Evolutionary conservation across 2,888 invertebrate genomes (phyloP).

Genomic region (Hecatera dysodea): DNA sequence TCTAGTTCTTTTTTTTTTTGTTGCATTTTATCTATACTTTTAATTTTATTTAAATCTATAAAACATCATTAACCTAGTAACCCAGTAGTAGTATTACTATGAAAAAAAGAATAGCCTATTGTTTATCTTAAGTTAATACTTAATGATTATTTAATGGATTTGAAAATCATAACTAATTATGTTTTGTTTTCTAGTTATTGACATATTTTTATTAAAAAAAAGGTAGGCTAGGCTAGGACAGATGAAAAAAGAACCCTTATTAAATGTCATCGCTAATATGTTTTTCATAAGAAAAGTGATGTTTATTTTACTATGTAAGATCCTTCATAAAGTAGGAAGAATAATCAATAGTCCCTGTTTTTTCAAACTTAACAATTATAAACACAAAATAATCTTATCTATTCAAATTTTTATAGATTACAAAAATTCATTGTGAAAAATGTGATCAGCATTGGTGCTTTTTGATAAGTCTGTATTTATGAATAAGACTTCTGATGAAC

Average conservation of each 20-base stretch:
- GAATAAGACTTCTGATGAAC: slow-evolving; percentile 7
- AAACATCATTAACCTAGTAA: neutral
- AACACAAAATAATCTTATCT: slow-evolving; percentile 49
- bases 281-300: fast-evolving
- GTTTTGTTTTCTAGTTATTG: neutral
- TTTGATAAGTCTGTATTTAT: slow-evolving; percentile 10
- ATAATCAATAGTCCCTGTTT: slow-evolving; percentile 7
- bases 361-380: slow-evolving; percentile 21
- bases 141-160: neutral
- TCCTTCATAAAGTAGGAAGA: neutral
- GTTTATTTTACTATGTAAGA: neutral
- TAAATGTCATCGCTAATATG: fast-evolving
- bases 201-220: neutral
- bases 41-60: neutral
- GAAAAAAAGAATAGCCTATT: neutral
- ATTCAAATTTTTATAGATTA: slow-evolving; percentile 30
- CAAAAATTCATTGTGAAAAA: slow-evolving; percentile 8
- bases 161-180: neutral
- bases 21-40: neutral
- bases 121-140: neutral
- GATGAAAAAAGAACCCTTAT: neutral
- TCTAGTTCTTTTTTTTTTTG: neutral
- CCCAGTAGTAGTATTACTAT: neutral
- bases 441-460: slow-evolving; percentile 5
- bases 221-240: neutral